A percentile compares a stretch with the other conserved stretches of the same genome.
Evolutionary conservation across 2,113 vertebrate species (phyloP).

Genomic region (Thryonomys swinderianus): DNA sequence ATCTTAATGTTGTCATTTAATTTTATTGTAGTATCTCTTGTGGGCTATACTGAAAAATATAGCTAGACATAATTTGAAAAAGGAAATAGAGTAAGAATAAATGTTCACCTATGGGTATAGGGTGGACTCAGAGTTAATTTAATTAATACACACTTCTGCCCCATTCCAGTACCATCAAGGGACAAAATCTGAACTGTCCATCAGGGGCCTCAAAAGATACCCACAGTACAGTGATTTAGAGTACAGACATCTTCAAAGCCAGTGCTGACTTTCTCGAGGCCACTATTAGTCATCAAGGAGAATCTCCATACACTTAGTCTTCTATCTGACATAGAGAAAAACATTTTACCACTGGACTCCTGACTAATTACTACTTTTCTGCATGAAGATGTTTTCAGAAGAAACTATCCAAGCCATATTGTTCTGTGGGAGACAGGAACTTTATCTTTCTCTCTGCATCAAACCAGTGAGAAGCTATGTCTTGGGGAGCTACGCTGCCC

Average conservation of each 20-base stretch:
- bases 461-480: background rate
- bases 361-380: background rate
- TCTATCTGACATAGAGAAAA: background rate
- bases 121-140: conserved; percentile 47
- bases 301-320: background rate
- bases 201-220: background rate
- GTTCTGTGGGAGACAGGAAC: background rate
- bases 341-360: background rate
- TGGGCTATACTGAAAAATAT: conserved; percentile 58
- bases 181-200: background rate
- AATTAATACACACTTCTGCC: conserved; percentile 39
- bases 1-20: conserved; percentile 73
- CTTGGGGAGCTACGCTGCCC: accelerated
- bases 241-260: background rate
- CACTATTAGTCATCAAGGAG: background rate
- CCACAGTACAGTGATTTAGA: background rate
- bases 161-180: background rate
- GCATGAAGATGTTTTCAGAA: background rate
- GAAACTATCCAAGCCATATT: background rate
- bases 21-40: conserved; percentile 68
- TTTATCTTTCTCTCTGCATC: background rate
- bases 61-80: conserved; percentile 58
- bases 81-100: conserved; percentile 29
- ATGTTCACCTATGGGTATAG: background rate
- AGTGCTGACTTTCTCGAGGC: background rate